phyloP scores from a whole-genome alignment of 2,113 vertebrate species.

The Sialia sialis region DNA sequence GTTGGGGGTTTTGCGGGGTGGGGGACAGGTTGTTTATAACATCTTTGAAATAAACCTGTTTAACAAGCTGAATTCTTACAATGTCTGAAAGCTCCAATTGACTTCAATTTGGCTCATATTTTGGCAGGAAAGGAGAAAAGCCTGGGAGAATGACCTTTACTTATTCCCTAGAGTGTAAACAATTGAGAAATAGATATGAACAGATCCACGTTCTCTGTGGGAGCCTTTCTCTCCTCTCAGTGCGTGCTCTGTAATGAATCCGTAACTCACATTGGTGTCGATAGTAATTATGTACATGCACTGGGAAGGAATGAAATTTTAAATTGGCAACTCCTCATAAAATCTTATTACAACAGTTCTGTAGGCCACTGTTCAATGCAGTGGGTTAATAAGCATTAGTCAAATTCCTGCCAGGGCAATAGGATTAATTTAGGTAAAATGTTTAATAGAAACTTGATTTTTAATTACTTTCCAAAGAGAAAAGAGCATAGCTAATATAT shows the following conservation, averaged over 20 bases:
- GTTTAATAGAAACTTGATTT: not conserved
- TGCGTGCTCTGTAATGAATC: not conserved
- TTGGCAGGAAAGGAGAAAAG: constrained; percentile 43
- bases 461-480: constrained; percentile 6
- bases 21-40: not conserved
- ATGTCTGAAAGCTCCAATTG: constrained; percentile 19
- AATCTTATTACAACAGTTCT: not conserved
- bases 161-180: constrained; percentile 46
- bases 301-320: not conserved
- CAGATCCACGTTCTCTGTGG: not conserved
- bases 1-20: not conserved
- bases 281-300: constrained; percentile 8
- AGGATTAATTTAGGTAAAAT: not conserved
- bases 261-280: not conserved
- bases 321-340: constrained; percentile 9
- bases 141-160: constrained; percentile 34
- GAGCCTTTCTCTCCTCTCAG: not conserved
- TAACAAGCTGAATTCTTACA: not conserved
- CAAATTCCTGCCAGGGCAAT: not conserved
- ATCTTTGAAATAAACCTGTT: constrained; percentile 3
- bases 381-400: not conserved
- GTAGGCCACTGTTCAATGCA: not conserved
- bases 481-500: not conserved
- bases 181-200: constrained; percentile 3
- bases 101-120: constrained; percentile 40